Percentiles rank a stretch among this genome's conserved stretches.
These are phyloP conservation scores for Ameiurus melas DNA, from an alignment of 2,113 vertebrate species.

Conservation along the genomic window DNA sequence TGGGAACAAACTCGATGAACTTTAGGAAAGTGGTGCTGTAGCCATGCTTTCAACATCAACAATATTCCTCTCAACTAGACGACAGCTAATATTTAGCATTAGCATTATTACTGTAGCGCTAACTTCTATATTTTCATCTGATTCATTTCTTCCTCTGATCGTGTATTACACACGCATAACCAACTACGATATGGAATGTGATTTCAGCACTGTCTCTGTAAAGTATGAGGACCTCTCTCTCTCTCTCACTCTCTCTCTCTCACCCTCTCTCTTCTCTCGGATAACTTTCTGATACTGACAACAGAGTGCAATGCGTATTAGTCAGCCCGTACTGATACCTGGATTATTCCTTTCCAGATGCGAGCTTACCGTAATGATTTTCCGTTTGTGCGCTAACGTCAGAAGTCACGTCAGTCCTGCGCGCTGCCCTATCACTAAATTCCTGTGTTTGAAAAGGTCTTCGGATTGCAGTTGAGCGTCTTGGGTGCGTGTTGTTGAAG, in stretches of 20 bases:
- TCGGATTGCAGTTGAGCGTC: conserved; percentile 47
- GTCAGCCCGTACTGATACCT: conserved; percentile 41
- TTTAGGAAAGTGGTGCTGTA: neutral
- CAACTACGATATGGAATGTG: neutral
- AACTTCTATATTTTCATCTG: conserved; percentile 13
- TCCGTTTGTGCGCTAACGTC: conserved; percentile 52
- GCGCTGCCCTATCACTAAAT: conserved; percentile 51
- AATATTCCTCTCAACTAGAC: conserved; percentile 6
- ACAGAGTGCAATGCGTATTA: neutral
- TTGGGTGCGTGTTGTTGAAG: conserved; percentile 60
- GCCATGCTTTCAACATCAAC: neutral
- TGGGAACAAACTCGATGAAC: neutral
- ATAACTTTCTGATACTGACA: conserved; percentile 30
- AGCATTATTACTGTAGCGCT: neutral
- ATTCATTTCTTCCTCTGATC: conserved; percentile 22
- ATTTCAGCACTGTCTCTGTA: conserved; percentile 1
- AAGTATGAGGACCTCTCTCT: neutral
- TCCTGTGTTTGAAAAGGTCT: conserved; percentile 64
- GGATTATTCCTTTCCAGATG: conserved; percentile 39
- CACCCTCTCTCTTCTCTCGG: neutral
- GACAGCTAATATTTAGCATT: conserved; percentile 27
- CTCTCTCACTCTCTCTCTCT: neutral
- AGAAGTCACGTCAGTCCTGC: conserved; percentile 53
- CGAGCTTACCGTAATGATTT: conserved; percentile 57
- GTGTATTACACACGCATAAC: conserved; percentile 8